Evolutionary conservation across 1,140 invertebrate genomes (phyloP), one percentile per base, ranked within the genome.

Genomic region (Apis dorsata): DNA sequence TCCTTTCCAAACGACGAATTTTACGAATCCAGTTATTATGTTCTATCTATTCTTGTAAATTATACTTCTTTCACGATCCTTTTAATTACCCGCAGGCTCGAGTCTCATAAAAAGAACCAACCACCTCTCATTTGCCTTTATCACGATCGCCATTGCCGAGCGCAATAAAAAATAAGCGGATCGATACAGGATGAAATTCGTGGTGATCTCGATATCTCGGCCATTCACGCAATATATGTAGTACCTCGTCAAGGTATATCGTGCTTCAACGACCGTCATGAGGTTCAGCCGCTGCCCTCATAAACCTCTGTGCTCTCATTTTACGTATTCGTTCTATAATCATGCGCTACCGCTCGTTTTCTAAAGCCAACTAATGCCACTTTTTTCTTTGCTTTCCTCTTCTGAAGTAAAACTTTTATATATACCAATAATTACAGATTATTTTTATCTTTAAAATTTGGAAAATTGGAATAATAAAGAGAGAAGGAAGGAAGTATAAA

Each of bases 81-180:
- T 73, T 59, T 73, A 73, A 73, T 73, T 73, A 59, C 71, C 71
- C 24, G 21, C 19, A 44, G 28, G 0, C 34, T 4, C 28, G 71
- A n/a, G 13, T 44, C 44, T 10, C 71, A 15, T 34, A 60, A 24
- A 51, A 51, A 49, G 21, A 11, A 10, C 34, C 21, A 44, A 34
- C 19, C 12, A 19, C 24, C 34, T n/a, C 19, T 12, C 44, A 51
- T 53, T 62, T 62, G 17, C 13, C 44, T 71, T 55, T 24, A 7
- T 19, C 59, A 34, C 49, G 21, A 19, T 21, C 71, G 55, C 55
- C 49, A 59, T 73, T n/a, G 62, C 49, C 12, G 0, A 8, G 0
- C 24, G n/a, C 80, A 68, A 82, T 77, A 77, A 68, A 82, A 70
- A 82, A 73, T 69, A 69, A 59, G 13, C 63, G 62, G 65, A 62